phyloP scores from a whole-genome alignment of 1,140 invertebrate species.

The Asbolus verrucosus region DNA sequence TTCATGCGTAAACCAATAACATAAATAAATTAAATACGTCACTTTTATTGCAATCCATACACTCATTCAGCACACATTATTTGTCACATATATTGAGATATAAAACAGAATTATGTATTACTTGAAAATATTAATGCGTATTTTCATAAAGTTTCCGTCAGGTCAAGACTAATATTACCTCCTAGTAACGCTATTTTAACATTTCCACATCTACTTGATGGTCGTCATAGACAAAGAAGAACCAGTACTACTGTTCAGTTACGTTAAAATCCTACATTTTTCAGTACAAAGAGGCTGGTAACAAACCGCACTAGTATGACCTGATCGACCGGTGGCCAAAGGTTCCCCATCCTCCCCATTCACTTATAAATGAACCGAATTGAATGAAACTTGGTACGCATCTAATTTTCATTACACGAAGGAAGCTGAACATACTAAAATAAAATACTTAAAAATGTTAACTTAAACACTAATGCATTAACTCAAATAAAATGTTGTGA shows the following conservation, averaged over 20 bases:
- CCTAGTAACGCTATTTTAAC: background rate
- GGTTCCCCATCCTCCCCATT: constrained; percentile 81
- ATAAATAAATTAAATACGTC: constrained; percentile 42
- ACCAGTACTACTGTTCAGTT: constrained; percentile 17
- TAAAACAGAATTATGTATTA: constrained; percentile 24
- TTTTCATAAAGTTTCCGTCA: too few species aligned
- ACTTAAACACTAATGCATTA: too few species aligned
- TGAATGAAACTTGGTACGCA: too few species aligned
- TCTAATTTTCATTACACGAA: too few species aligned
- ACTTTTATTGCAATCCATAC: constrained; percentile 20
- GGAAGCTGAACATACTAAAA: too few species aligned
- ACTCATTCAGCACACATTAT: constrained; percentile 23
- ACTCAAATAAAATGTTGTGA: too few species aligned
- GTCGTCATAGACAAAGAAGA: constrained; percentile 11
- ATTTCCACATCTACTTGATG: constrained; percentile 1
- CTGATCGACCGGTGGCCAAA: constrained; percentile 88
- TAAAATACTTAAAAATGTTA: too few species aligned
- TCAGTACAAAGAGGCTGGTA: constrained; percentile 73
- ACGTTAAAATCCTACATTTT: constrained; percentile 26
- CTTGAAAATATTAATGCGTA: constrained; percentile 8
- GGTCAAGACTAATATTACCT: constrained; percentile 16
- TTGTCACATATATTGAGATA: constrained; percentile 33
- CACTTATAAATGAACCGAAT: too few species aligned
- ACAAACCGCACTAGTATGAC: constrained; percentile 90
- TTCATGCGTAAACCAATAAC: constrained; percentile 9